phyloP scores from a whole-genome alignment of 1,140 invertebrate species.

The Coenobita brevimanus region DNA sequence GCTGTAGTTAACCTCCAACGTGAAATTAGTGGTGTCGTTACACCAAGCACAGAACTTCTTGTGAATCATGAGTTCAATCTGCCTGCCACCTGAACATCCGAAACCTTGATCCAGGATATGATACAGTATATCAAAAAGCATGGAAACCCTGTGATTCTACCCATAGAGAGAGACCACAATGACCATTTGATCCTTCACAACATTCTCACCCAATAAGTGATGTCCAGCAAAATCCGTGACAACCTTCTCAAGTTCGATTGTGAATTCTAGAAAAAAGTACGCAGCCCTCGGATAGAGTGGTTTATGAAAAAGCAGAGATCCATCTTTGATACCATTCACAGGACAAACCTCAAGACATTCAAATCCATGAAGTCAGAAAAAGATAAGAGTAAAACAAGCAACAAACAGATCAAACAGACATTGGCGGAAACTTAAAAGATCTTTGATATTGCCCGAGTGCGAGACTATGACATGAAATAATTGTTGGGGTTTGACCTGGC shows the following conservation, averaged over 20 bases:
- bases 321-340: not conserved
- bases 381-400: not conserved
- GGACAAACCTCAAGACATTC: not conserved
- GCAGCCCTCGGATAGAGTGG: not conserved
- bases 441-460: conserved; percentile 2
- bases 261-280: not conserved
- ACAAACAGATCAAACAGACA: not conserved
- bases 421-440: not conserved
- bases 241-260: not conserved
- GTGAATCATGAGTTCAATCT: conserved; percentile 9
- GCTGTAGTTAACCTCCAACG: conserved; percentile 20
- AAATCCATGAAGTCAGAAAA: conserved; percentile 6
- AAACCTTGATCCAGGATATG: not conserved
- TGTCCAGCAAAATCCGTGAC: not conserved
- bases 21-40: not conserved
- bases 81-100: conserved; percentile 10
- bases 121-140: conserved; percentile 1
- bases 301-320: not conserved
- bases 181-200: not conserved
- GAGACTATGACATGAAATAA: not conserved
- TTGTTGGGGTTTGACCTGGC: not conserved
- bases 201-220: not conserved
- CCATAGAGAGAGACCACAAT: not conserved
- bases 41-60: not conserved
- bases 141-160: not conserved